These are phyloP conservation scores for Limnothrissa miodon DNA, from an alignment of 2,113 vertebrate genomes.

Conservation along the genomic window DNA sequence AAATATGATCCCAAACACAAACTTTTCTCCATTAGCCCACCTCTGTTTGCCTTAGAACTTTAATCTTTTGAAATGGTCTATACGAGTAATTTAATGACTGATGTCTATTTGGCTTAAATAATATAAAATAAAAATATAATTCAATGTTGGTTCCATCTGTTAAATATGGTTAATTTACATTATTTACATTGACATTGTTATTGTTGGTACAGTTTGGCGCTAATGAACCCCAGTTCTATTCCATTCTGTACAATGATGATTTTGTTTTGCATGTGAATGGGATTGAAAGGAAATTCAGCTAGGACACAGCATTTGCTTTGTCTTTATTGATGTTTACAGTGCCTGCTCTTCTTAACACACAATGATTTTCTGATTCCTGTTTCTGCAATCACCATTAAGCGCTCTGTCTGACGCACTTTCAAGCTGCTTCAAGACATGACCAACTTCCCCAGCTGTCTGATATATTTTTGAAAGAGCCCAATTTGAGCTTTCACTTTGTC, in stretches of 20 bases:
- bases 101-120: neutral
- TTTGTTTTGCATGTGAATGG: neutral
- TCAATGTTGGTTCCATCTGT: neutral
- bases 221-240: no score
- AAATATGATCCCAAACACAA: no score
- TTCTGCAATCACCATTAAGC: slow-evolving; percentile 48
- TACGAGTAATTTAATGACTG: neutral
- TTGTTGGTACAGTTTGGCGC: no score
- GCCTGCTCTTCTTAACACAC: slow-evolving; percentile 23
- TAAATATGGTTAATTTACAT: neutral
- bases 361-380: slow-evolving; percentile 39
- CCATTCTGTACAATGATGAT: neutral
- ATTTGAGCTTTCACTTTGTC: slow-evolving; percentile 25
- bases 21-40: no score
- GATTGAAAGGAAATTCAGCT: neutral
- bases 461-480: slow-evolving; percentile 34
- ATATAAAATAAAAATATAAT: neutral
- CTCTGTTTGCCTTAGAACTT: no score
- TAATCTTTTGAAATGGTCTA: no score
- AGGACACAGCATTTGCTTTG: neutral
- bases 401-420: slow-evolving; percentile 33
- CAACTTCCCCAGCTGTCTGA: slow-evolving; percentile 48
- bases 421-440: slow-evolving; percentile 44
- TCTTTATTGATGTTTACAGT: slow-evolving; percentile 21
- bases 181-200: no score